These are phyloP conservation scores for Bergia puertoricense DNA, from an alignment of 92 coral and sea anemone species.

Conservation along the genomic window DNA sequence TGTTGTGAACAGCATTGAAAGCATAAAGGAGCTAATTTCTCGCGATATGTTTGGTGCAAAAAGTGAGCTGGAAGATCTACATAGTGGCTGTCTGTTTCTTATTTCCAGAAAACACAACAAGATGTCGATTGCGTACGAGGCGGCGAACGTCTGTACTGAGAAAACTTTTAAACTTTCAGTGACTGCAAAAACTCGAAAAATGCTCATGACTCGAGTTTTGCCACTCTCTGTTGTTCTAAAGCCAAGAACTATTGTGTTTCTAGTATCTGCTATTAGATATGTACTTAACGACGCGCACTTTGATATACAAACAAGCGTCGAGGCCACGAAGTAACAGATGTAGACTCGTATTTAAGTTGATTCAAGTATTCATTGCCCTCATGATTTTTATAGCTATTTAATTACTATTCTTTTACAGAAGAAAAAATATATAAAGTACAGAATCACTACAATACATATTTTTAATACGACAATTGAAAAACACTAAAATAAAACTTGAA, in stretches of 20 bases:
- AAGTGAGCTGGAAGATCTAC: slow-evolving; percentile 23
- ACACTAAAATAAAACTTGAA: no score
- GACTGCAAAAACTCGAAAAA: slow-evolving; percentile 8
- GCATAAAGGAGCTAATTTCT: background rate
- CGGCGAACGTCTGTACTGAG: background rate
- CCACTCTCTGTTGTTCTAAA: slow-evolving; percentile 5
- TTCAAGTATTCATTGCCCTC: background rate
- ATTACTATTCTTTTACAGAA: no score
- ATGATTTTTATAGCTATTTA: no score
- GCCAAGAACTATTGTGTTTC: slow-evolving; percentile 14
- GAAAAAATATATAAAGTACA: no score
- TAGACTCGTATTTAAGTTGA: background rate
- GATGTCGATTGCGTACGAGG: slow-evolving; percentile 20
- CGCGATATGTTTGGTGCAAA: slow-evolving; percentile 24
- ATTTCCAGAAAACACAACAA: slow-evolving; percentile 27
- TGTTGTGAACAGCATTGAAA: slow-evolving; percentile 1
- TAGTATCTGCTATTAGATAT: slow-evolving; percentile 21
- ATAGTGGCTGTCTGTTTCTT: slow-evolving; percentile 18
- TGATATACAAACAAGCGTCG: background rate
- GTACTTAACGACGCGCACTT: slow-evolving; percentile 23
- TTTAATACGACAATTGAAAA: no score
- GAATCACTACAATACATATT: no score
- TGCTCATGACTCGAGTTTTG: slow-evolving; percentile 18
- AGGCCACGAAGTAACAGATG: background rate
- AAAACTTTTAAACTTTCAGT: slow-evolving; percentile 9